A percentile compares a stretch with the other conserved stretches of the same genome.
Conservation (phyloP, 2,797 vertebrate genomes). For the Coranthus polyacanthus region DNA sequence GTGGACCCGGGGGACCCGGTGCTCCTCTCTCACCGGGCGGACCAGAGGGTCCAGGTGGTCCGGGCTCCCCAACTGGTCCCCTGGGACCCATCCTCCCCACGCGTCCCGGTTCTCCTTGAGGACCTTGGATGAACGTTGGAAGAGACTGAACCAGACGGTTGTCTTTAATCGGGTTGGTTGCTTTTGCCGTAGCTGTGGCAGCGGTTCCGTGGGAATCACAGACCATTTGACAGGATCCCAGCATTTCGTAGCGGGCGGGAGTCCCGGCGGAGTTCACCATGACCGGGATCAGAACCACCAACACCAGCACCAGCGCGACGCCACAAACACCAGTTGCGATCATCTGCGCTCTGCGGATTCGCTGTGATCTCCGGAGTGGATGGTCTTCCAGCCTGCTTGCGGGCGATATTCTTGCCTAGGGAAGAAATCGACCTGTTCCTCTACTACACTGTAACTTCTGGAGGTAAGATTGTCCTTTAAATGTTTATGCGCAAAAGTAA, state of each 20-base stretch:
- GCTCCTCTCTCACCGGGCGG: conserved; percentile 90
- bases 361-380: conserved; percentile 89
- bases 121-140: conserved; percentile 88
- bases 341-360: conserved; percentile 94
- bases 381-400: conserved; percentile 94
- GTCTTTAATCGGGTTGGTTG: conserved; percentile 81
- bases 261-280: conserved; percentile 95
- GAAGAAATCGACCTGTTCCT: conserved; percentile 49
- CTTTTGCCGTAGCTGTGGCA: conserved; percentile 88
- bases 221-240: conserved; percentile 97
- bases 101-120: conserved; percentile 88
- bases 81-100: conserved; percentile 91
- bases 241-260: conserved; percentile 95
- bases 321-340: conserved; percentile 95
- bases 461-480: conserved; percentile 49
- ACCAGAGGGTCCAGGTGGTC: conserved; percentile 91
- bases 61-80: conserved; percentile 92
- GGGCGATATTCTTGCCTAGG: conserved; percentile 85
- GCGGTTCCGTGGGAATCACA: conserved; percentile 94
- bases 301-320: conserved; percentile 95
- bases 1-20: conserved; percentile 90
- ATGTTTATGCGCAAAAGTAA: conserved; percentile 62
- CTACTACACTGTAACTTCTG: conserved; percentile 41
- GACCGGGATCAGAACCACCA: conserved; percentile 97
- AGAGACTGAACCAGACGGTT: conserved; percentile 84